A percentile compares a stretch with the other conserved stretches of the same genome.
These are phyloP conservation scores for Willowsia nigromaculata DNA, from an alignment of 2,888 invertebrate species.

Conservation along the genomic window DNA sequence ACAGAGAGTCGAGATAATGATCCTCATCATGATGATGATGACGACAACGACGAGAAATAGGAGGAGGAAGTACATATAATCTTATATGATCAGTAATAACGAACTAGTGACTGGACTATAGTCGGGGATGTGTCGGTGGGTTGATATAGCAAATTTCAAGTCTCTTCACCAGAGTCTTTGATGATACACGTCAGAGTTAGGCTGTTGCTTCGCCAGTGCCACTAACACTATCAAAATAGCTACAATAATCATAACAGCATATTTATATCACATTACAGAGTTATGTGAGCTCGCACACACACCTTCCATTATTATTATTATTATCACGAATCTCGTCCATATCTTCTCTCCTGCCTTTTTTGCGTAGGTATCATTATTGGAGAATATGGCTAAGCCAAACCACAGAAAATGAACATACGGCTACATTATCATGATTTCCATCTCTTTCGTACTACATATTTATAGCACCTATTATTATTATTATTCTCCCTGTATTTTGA, in stretches of 20 bases:
- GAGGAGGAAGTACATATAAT: not conserved
- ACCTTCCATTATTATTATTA: constrained; percentile 18
- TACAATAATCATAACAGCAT: not conserved
- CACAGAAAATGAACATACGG: too few relatives aligned
- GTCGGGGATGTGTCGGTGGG: not conserved
- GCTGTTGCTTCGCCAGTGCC: constrained; percentile 6
- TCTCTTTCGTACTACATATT: too few relatives aligned
- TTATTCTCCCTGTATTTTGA: too few relatives aligned
- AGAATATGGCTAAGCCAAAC: too few relatives aligned
- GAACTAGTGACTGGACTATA: not conserved
- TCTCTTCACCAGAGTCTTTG: too few relatives aligned
- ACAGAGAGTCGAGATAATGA: constrained; percentile 7
- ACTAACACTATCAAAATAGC: not conserved
- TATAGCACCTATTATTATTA: too few relatives aligned
- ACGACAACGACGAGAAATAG: not conserved
- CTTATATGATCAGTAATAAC: not conserved
- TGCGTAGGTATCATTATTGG: too few relatives aligned
- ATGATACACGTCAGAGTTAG: not conserved
- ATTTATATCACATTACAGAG: constrained; percentile 9
- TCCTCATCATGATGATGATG: not conserved
- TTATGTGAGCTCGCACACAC: not conserved
- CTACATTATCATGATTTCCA: too few relatives aligned
- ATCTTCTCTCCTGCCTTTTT: not conserved
- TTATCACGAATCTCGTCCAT: constrained; percentile 22
- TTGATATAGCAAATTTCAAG: not conserved